Percentiles rank a stretch among this genome's conserved stretches.
These are phyloP conservation scores for Henicopernis longicauda DNA, from an alignment of 2,113 vertebrate species.

Conservation along the genomic window DNA sequence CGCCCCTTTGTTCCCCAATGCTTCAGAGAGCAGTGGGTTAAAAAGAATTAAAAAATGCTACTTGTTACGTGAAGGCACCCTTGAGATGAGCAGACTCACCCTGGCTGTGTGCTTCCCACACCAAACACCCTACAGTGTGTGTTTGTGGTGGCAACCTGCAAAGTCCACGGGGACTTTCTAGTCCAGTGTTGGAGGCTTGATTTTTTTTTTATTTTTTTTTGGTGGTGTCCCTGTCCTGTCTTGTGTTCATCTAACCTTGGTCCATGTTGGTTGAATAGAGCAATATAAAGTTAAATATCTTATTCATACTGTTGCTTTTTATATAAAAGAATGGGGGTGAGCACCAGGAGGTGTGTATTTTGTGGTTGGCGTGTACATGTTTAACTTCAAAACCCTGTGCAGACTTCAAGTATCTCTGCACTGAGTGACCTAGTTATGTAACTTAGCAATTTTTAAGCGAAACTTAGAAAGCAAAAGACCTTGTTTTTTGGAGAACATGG, in stretches of 20 bases:
- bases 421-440: neutral
- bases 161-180: neutral
- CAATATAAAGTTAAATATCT: neutral
- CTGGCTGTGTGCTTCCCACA: neutral
- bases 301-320: neutral
- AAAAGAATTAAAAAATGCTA: rapidly evolving
- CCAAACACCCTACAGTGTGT: rapidly evolving
- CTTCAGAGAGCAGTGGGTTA: neutral
- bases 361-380: neutral
- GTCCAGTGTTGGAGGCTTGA: neutral
- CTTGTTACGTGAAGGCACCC: neutral
- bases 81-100: neutral
- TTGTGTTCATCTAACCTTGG: neutral
- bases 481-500: conserved; percentile 26
- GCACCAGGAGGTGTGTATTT: neutral
- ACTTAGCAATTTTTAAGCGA: neutral
- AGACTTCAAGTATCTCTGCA: neutral
- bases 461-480: neutral
- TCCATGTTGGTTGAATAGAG: rapidly evolving
- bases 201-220: neutral
- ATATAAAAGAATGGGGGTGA: neutral
- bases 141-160: neutral
- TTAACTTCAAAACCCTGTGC: neutral
- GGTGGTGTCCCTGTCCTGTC: rapidly evolving
- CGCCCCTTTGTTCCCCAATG: rapidly evolving